Evolutionary conservation across 2,113 vertebrate genomes (phyloP), one percentile per base, ranked within the genome.

Genomic region (Anarrhichthys ocellatus): DNA sequence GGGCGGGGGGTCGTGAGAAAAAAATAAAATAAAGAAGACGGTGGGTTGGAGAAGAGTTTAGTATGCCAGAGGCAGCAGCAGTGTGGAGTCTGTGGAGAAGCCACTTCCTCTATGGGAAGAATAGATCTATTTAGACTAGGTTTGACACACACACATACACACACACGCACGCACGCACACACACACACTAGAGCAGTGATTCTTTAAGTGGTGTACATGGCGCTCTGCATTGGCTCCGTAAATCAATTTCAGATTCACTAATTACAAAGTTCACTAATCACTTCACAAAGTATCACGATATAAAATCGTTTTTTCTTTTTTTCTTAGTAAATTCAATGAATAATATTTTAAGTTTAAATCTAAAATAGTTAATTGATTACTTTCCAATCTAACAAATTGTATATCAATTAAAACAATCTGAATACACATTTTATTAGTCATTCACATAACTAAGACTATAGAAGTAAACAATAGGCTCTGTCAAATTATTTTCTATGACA

Each of bases 71-170:
- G 84, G 69, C 76, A 42, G 76, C 68, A 56, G 65, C 48, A 24
- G 38, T 10, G 15, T 54, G 76, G 61, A 69, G 85, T 74, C 76
- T 89, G 75, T 62, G 52, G 76, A 78, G 74, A 87, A 83, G 68
- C 76, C 59, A 86, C 84, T 88, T 90, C 83, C 78, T 89, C 74
- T 67, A 1, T 34, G 56, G 66, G 64, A 83, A 92, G 79, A 93
- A 90, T 76, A 76, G 78, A 70, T 71, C 67, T 65, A 81, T 92
- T 89, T 81, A 90, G 61, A 84, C 63, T 66, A 29, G 56, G 36
- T 69, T 52, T 29, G 4, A 76, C 58, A 71, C 64, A 59, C 76
- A 50, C 63, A 72, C 66, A 20, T 46, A 70, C 56, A 52, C 32
- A 48, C 20, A 73, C 64, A 71, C 46, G 58, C 76, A 56, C 62